phyloP scores from a whole-genome alignment of 2,888 invertebrate genomes.

The Rotaria macrura region DNA sequence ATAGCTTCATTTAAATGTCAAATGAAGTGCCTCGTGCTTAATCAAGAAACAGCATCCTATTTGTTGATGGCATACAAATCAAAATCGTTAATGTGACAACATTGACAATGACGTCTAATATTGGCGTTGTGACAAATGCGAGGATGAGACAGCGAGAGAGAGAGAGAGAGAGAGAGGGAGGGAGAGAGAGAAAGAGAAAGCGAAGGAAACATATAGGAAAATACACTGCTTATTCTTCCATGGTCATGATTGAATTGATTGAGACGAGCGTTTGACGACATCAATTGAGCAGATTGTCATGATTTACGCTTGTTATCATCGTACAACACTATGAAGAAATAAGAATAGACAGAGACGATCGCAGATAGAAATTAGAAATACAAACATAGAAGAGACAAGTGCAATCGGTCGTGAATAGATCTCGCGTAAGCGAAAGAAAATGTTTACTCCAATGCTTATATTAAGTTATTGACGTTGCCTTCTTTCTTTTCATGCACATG shows the following conservation, averaged over 20 bases:
- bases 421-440: background rate
- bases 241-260: background rate
- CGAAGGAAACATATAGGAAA: background rate
- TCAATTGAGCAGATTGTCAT: background rate
- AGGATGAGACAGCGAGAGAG: no score
- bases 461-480: background rate
- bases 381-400: background rate
- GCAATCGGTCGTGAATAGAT: background rate
- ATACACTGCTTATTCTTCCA: background rate
- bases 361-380: no score
- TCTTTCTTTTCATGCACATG: background rate
- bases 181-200: background rate
- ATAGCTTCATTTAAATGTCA: no score
- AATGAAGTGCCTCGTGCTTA: no score
- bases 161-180: no score
- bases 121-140: no score
- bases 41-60: no score
- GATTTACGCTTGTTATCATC: background rate
- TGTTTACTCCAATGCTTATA: background rate
- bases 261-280: background rate
- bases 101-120: no score
- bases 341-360: background rate
- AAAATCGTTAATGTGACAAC: no score
- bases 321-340: background rate
- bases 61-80: no score